Evolutionary conservation across 1,140 invertebrate genomes (phyloP).

Genomic region (Pachyrhynchus sulphureomaculatus): DNA sequence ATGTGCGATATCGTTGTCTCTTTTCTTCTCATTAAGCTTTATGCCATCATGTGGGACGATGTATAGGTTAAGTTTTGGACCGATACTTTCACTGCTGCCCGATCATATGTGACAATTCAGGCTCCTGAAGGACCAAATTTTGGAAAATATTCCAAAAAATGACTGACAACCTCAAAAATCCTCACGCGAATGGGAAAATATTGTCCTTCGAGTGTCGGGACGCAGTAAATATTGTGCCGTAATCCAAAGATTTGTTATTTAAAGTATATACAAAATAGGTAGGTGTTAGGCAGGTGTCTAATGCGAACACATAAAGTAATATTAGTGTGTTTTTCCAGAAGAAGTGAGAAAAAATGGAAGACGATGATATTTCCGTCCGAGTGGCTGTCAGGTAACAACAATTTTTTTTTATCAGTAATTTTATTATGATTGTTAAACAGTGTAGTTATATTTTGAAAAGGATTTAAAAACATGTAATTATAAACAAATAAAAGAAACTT

Average conservation of each 20-base stretch:
- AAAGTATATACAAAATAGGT: constrained; percentile 31
- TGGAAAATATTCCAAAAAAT: constrained; percentile 18
- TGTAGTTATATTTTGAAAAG: background rate
- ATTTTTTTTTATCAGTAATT: background rate
- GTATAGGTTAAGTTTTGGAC: constrained; percentile 21
- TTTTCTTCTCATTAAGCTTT: constrained; percentile 13
- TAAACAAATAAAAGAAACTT: background rate
- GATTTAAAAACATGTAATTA: background rate
- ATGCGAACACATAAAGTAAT: constrained; percentile 12
- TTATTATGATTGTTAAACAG: background rate
- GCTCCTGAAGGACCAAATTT: constrained; percentile 13
- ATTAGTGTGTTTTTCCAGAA: constrained; percentile 27
- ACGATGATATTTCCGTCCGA: constrained; percentile 48
- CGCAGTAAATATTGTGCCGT: constrained; percentile 13
- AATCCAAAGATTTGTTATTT: background rate
- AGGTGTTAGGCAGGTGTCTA: constrained; percentile 33
- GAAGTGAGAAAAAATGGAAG: constrained; percentile 40
- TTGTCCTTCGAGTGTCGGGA: constrained; percentile 16
- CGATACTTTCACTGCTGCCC: constrained; percentile 25
- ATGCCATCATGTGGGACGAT: constrained; percentile 25
- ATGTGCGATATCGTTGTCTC: constrained; percentile 19
- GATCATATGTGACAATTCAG: constrained; percentile 22
- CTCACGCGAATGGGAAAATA: background rate
- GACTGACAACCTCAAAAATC: constrained; percentile 10
- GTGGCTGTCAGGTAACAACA: constrained; percentile 48